These are phyloP conservation scores for Batillaria attramentaria DNA, from an alignment of 1,140 invertebrate species.

Conservation along the genomic window DNA sequence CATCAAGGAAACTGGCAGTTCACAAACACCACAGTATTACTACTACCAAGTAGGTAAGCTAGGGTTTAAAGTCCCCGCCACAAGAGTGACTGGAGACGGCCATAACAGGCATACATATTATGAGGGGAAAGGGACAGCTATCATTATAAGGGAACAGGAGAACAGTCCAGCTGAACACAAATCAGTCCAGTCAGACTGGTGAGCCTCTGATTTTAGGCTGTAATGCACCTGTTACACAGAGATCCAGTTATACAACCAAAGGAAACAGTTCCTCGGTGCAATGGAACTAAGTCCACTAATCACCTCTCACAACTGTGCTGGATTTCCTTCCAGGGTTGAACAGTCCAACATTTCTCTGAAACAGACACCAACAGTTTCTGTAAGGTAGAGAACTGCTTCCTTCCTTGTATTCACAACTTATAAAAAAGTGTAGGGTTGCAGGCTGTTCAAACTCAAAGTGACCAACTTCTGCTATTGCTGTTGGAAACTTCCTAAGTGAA, in stretches of 20 bases:
- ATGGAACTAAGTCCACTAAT: neutral
- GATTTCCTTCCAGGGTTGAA: conserved; percentile 50
- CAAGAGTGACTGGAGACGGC: too few species aligned
- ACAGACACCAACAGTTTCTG: too few species aligned
- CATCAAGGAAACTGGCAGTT: too few species aligned
- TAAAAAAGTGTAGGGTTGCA: neutral
- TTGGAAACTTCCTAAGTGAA: neutral
- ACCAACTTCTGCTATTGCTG: neutral
- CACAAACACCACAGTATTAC: too few species aligned
- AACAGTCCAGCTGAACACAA: neutral
- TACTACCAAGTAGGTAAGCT: too few species aligned
- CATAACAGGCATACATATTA: too few species aligned
- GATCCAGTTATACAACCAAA: neutral
- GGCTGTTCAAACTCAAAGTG: neutral
- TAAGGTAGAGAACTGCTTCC: too few species aligned
- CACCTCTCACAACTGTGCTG: conserved; percentile 45
- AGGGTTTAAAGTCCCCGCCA: too few species aligned
- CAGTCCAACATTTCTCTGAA: conserved; percentile 45
- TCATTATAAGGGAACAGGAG: neutral
- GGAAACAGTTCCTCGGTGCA: too few species aligned
- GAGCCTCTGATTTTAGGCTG: neutral
- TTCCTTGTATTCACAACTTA: too few species aligned
- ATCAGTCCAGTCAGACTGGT: neutral
- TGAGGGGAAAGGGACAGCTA: neutral
- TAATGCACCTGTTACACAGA: neutral